Base-by-base conservation (phyloP, 2,888 invertebrate species). In the Phortica okadai region DNA sequence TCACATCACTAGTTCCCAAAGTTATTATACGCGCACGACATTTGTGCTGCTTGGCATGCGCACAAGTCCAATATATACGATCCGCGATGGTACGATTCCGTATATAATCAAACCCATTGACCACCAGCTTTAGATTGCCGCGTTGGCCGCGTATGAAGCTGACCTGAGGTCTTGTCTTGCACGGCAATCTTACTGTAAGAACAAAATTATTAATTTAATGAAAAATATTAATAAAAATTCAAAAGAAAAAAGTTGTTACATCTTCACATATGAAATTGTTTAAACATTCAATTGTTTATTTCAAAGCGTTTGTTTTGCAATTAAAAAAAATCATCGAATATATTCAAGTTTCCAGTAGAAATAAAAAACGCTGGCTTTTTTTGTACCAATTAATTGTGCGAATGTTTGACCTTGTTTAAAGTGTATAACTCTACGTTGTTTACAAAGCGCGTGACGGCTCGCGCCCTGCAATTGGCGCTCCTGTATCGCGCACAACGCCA, bases 401-500 rank as follows among this genome's bases (percentile, higher is more conserved):
- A 84, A 81, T 91, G 91, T 14, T 82, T 80, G 33, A 84, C 80
- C 77, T 81, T 84, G 41, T 90, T 89, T 10, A 91, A 74, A 6
- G 82, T 76, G 81, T 89, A 91, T 56, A 87, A 86, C 79, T 91
- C 91, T 62, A 88, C 78, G 44, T 89, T 90, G 45, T 79, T 80
- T n/a, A 87, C 80, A 3, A 83, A 58, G 74, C 88, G 89, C n/a
- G 90, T 91, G 2, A 90, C 91, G 7, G 91, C 91, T 44, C 91
- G 89, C 14, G 91, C 91, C 80, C 88, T 91, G 79, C 91, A 92
- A 25, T 86, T 87, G 73, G 85, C 85, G 76, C 89, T 90, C 44
- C 89, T 89, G 44, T 91, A 91, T 0, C 90, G 88, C 5, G 91
- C 82, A 75, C 91, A 91, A 25, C 91, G 90, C 91, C 91, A 91